Evolutionary conservation across 2,797 vertebrate species (phyloP).

Genomic region (Cyprinodon diabolis): DNA sequence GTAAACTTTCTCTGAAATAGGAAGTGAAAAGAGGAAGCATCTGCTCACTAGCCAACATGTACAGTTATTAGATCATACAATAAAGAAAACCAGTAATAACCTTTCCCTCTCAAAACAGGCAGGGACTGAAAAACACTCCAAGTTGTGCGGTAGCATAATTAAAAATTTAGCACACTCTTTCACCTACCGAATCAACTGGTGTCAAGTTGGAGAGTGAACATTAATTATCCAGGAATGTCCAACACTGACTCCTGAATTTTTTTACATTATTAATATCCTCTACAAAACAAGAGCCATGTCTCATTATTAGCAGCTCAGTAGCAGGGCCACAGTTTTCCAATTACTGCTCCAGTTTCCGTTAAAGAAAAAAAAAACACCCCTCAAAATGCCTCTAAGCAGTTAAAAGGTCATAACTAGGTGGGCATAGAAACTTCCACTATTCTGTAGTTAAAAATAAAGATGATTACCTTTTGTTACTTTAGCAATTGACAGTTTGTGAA

Average conservation of each 20-base stretch:
- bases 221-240: slow-evolving; percentile 82
- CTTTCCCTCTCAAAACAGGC: slow-evolving; percentile 36
- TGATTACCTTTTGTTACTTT: slow-evolving; percentile 19
- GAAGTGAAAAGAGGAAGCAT: slow-evolving; percentile 13
- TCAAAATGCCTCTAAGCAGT: slow-evolving; percentile 27
- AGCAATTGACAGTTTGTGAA: slow-evolving; percentile 11
- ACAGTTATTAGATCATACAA: slow-evolving; percentile 22
- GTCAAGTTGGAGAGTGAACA: slow-evolving; percentile 80
- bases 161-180: slow-evolving; percentile 75
- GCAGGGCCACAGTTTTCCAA: slow-evolving; percentile 56
- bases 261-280: slow-evolving; percentile 81
- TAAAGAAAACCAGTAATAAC: slow-evolving; percentile 18
- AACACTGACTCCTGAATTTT: slow-evolving; percentile 71
- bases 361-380: slow-evolving; percentile 30
- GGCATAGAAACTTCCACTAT: slow-evolving; percentile 6
- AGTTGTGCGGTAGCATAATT: slow-evolving; percentile 58
- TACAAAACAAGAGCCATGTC: slow-evolving; percentile 70
- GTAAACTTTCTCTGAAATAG: slow-evolving; percentile 15
- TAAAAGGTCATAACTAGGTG: slow-evolving; percentile 28
- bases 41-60: not conserved
- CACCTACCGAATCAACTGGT: slow-evolving; percentile 81
- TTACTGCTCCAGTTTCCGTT: slow-evolving; percentile 62
- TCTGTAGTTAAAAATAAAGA: slow-evolving; percentile 12
- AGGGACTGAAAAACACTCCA: slow-evolving; percentile 38
- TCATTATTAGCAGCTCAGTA: slow-evolving; percentile 68